These are phyloP conservation scores for Mugil cephalus DNA, from an alignment of 2,113 vertebrate genomes.

Conservation along the genomic window DNA sequence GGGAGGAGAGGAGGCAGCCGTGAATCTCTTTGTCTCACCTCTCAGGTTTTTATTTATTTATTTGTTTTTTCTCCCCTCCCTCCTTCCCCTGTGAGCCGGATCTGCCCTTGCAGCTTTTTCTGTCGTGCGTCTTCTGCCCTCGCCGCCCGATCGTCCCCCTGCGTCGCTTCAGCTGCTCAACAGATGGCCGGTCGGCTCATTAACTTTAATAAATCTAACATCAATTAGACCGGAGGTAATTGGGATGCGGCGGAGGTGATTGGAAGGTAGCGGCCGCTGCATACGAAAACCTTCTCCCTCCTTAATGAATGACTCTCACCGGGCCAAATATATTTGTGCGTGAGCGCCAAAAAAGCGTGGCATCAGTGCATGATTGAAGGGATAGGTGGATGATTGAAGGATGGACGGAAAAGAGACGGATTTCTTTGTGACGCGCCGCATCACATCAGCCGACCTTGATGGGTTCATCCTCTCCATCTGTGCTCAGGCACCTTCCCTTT, in stretches of 20 bases:
- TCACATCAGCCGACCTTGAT: slow-evolving; percentile 55
- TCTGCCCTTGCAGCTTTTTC: slow-evolving; percentile 43
- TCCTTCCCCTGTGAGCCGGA: not conserved
- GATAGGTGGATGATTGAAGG: slow-evolving; percentile 38
- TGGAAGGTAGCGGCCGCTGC: slow-evolving; percentile 56
- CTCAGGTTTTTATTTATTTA: slow-evolving; percentile 24
- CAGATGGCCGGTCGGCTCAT: slow-evolving; percentile 84
- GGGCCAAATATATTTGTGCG: slow-evolving; percentile 1
- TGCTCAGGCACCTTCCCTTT: slow-evolving; percentile 28
- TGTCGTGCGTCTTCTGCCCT: slow-evolving; percentile 49
- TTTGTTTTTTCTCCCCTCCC: slow-evolving; percentile 17
- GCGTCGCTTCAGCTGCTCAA: slow-evolving; percentile 69
- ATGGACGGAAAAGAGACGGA: not conserved
- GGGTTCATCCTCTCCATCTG: slow-evolving; percentile 38
- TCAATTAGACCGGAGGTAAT: slow-evolving; percentile 83
- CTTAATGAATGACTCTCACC: slow-evolving; percentile 43
- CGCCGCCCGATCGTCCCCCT: slow-evolving; percentile 53
- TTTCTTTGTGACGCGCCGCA: slow-evolving; percentile 23
- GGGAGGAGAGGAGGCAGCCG: slow-evolving; percentile 10
- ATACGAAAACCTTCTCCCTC: slow-evolving; percentile 47
- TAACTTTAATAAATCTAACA: slow-evolving; percentile 84
- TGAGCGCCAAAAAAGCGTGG: slow-evolving; percentile 6
- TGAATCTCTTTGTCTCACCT: slow-evolving; percentile 56
- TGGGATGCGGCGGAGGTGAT: slow-evolving; percentile 81
- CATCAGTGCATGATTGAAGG: slow-evolving; percentile 11